Evolutionary conservation across 2,888 invertebrate species (phyloP).

Genomic region (Macropis europaea): DNA sequence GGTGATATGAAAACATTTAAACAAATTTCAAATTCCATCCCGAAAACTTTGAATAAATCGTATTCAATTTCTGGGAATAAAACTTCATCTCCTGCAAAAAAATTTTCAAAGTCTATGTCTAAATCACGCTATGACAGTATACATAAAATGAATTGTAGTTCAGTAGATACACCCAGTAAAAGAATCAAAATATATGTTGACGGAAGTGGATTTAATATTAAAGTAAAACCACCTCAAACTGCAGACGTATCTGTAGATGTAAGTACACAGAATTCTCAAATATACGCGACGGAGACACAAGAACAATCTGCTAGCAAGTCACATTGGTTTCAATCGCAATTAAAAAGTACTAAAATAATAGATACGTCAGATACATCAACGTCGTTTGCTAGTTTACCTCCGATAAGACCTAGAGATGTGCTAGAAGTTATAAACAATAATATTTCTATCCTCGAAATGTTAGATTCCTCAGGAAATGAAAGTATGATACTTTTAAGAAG

Average conservation of each 20-base stretch:
- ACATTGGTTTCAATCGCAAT: constrained; percentile 55
- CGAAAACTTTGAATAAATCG: constrained; percentile 53
- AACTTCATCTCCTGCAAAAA: constrained; percentile 61
- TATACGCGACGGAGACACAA: constrained; percentile 53
- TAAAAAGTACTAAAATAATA: constrained; percentile 55
- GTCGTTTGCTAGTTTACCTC: constrained; percentile 75
- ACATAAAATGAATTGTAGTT: constrained; percentile 37
- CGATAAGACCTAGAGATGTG: constrained; percentile 51
- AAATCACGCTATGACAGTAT: constrained; percentile 60
- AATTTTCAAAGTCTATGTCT: constrained; percentile 59
- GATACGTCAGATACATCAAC: constrained; percentile 76
- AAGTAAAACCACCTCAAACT: constrained; percentile 41
- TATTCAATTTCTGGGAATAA: constrained; percentile 62
- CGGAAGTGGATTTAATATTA: constrained; percentile 48
- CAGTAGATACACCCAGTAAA: constrained; percentile 19
- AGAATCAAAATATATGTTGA: constrained; percentile 47
- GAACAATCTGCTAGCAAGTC: constrained; percentile 40
- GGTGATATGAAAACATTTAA: constrained; percentile 19
- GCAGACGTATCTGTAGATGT: constrained; percentile 59
- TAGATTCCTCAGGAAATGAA: constrained; percentile 70
- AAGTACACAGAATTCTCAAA: constrained; percentile 70
- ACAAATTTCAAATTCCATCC: constrained; percentile 43
- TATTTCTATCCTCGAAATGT: constrained; percentile 73
- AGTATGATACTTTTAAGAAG: constrained; percentile 48
- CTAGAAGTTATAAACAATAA: constrained; percentile 53